phyloP scores from a whole-genome alignment of 2,888 invertebrate species.

The Orgyia antiqua region DNA sequence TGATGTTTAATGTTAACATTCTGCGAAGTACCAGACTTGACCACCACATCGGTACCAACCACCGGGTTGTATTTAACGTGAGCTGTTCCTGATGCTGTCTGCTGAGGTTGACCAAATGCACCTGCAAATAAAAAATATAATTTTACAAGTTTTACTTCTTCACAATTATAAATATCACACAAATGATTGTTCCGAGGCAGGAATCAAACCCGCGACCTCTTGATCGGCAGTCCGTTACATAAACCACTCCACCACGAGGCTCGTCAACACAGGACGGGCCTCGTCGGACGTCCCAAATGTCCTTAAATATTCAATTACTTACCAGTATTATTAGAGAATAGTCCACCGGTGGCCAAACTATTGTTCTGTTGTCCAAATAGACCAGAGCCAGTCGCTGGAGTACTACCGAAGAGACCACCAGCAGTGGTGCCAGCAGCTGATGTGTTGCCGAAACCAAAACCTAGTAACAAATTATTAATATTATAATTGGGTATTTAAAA shows the following conservation, averaged over 20 bases:
- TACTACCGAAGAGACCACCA: constrained; percentile 50
- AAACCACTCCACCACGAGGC: too few species aligned
- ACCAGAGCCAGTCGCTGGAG: constrained; percentile 69
- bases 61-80: constrained; percentile 91
- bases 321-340: constrained; percentile 75
- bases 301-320: too few species aligned
- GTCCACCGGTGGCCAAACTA: constrained; percentile 74
- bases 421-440: constrained; percentile 53
- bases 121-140: constrained; percentile 29
- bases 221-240: too few species aligned
- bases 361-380: constrained; percentile 81
- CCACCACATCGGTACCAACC: constrained; percentile 92
- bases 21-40: constrained; percentile 90
- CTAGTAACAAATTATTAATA: too few species aligned
- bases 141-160: too few species aligned
- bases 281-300: too few species aligned
- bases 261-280: too few species aligned
- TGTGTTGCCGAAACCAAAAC: constrained; percentile 79
- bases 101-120: constrained; percentile 53
- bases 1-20: constrained; percentile 96
- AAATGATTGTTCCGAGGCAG: too few species aligned
- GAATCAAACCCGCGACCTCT: too few species aligned
- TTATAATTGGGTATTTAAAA: too few species aligned
- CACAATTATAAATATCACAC: too few species aligned
- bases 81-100: constrained; percentile 82